A percentile compares a stretch with the other conserved stretches of the same genome.
These are phyloP conservation scores for Motacilla alba DNA, from an alignment of 2,113 vertebrate genomes.

Conservation along the genomic window DNA sequence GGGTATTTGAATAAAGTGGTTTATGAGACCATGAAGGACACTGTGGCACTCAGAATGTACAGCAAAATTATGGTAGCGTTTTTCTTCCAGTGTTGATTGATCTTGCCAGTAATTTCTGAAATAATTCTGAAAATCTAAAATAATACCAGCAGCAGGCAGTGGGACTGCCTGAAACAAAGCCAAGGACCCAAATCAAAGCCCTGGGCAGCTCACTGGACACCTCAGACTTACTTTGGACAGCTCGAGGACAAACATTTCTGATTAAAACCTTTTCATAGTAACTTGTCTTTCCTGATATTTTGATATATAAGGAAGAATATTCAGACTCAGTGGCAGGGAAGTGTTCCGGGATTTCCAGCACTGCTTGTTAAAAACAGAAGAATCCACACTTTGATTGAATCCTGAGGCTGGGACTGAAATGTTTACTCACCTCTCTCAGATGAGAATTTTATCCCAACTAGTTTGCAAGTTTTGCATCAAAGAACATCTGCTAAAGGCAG, in stretches of 20 bases:
- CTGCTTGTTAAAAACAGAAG: background rate
- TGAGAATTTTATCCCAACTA: background rate
- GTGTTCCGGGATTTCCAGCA: background rate
- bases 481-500: conserved; percentile 13
- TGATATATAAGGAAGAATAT: background rate
- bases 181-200: background rate
- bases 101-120: background rate
- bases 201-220: background rate
- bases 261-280: background rate
- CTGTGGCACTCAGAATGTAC: background rate
- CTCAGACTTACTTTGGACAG: background rate
- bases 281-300: background rate
- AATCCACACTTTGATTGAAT: background rate
- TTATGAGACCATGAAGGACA: background rate
- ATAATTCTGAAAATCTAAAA: background rate
- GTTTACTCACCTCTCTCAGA: background rate
- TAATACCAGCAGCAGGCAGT: background rate
- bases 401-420: background rate
- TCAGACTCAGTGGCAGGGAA: background rate
- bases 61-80: background rate
- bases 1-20: background rate
- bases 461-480: background rate
- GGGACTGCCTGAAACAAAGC: background rate
- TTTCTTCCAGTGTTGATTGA: background rate
- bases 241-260: background rate